Evolutionary conservation across 92 coral and sea anemone genomes (phyloP), one percentile per base, ranked within the genome.

Genomic region (Montipora capitata): DNA sequence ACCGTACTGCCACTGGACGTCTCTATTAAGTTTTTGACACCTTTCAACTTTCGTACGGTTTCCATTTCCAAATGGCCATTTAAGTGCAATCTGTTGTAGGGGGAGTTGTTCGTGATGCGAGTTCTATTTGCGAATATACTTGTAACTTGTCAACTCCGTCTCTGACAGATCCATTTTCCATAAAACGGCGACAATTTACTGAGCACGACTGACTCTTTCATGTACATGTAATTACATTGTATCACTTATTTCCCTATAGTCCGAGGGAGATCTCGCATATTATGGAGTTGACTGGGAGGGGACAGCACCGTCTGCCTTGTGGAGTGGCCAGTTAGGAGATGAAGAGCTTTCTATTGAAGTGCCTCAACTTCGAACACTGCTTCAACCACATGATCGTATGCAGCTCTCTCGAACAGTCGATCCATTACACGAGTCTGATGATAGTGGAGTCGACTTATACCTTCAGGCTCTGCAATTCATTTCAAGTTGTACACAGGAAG

Each of bases 221-320:
- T 35, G 51, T 68, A 68, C 45, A 70, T 70, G 57, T 70, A 70
- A 70, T 14, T 70, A 70, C 76, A 70, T 70, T 41, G 52, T 70
- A 70, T 15, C 76, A 40, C 54, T 40, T 70, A 12, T 68, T 68
- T 74, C 44, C 64, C 62, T 20, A 27, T 43, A 88, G 92, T 81
- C 92, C 10, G 92, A 81, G 52, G 72, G 41, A 54, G 92, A 88
- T 40, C 56, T 88, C 3, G 82, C 92, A 17, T 72, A 71, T 59
- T 88, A 81, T 81, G 84, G 84, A 5, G 83, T 76, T 7, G 92
- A 88, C 65, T 88, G 92, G 92, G 83, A 88, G 74, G 92, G 83
- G 9, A 87, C 87, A 41, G 76, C 88, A 71, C 87, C 92, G 69
- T 81, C 87, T 72, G 81, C 87, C 13, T 81, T 58, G 63, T 88